Evolutionary conservation across 1,140 invertebrate genomes (phyloP).

Genomic region (Ephestia elutella): DNA sequence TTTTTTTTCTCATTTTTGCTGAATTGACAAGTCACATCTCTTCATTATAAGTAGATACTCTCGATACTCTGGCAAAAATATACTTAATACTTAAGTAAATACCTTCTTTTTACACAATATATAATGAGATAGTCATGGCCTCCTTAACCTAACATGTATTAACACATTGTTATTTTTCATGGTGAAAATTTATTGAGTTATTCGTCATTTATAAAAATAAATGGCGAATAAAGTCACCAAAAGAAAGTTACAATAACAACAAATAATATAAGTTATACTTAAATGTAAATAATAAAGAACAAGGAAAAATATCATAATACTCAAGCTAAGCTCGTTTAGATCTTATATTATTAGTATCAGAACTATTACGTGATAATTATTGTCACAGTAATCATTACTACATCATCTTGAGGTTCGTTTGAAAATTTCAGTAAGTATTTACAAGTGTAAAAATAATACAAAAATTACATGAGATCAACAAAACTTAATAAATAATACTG

Average conservation of each 20-base stretch:
- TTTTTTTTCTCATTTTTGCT: neutral
- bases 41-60: neutral
- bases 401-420: slow-evolving; percentile 29
- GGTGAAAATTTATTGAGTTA: neutral
- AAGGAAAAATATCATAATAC: slow-evolving; percentile 12
- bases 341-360: slow-evolving; percentile 55
- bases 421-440: slow-evolving; percentile 20
- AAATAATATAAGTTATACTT: too few relatives aligned
- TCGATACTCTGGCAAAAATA: slow-evolving; percentile 1
- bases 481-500: slow-evolving; percentile 36
- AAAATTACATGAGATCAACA: neutral
- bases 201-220: too few relatives aligned
- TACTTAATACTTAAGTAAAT: neutral
- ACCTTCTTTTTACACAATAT: slow-evolving; percentile 5
- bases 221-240: neutral
- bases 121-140: slow-evolving; percentile 1
- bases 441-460: slow-evolving; percentile 20
- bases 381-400: slow-evolving; percentile 57
- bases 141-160: neutral
- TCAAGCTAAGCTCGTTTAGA: slow-evolving; percentile 57
- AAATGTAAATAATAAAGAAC: neutral
- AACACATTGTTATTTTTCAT: too few relatives aligned
- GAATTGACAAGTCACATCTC: neutral
- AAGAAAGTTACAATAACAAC: neutral
- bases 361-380: slow-evolving; percentile 65